These are phyloP conservation scores for Chaetura pelagica DNA, from an alignment of 2,113 vertebrate genomes.

Conservation along the genomic window DNA sequence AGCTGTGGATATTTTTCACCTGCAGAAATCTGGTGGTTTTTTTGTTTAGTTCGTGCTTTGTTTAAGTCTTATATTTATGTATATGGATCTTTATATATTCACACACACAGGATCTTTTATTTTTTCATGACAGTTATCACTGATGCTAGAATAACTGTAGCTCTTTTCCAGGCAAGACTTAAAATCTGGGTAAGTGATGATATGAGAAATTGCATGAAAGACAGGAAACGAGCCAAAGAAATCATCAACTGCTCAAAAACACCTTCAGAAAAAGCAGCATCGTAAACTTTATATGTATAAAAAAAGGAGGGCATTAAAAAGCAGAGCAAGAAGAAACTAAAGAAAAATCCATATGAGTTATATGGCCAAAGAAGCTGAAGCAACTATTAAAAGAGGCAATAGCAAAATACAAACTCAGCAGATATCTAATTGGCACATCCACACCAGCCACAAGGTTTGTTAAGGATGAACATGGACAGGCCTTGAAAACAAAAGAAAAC, in stretches of 20 bases:
- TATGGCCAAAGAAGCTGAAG: conserved; percentile 27
- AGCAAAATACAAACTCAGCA: conserved; percentile 41
- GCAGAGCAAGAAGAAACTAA: conserved; percentile 26
- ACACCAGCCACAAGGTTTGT: conserved; percentile 8
- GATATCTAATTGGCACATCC: conserved; percentile 34
- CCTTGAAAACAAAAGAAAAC: conserved; percentile 39
- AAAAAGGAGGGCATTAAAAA: conserved; percentile 38
- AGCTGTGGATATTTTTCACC: background rate
- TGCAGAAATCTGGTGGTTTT: background rate
- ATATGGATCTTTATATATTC: background rate
- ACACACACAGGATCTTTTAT: background rate
- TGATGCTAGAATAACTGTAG: conserved; percentile 42
- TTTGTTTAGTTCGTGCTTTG: background rate
- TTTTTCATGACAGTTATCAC: conserved; percentile 35
- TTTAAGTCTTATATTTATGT: background rate
- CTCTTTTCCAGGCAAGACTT: conserved; percentile 49
- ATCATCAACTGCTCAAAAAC: conserved; percentile 66
- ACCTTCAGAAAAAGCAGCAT: conserved; percentile 64
- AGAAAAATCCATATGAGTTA: conserved; percentile 22
- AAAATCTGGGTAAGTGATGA: conserved; percentile 53
- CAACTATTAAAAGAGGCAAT: conserved; percentile 16
- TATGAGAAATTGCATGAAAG: conserved; percentile 48
- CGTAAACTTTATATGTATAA: background rate
- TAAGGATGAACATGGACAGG: conserved; percentile 4
- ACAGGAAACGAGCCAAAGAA: conserved; percentile 67